Base-by-base conservation (phyloP, 2,113 vertebrate species). In the Smithornis capensis region DNA sequence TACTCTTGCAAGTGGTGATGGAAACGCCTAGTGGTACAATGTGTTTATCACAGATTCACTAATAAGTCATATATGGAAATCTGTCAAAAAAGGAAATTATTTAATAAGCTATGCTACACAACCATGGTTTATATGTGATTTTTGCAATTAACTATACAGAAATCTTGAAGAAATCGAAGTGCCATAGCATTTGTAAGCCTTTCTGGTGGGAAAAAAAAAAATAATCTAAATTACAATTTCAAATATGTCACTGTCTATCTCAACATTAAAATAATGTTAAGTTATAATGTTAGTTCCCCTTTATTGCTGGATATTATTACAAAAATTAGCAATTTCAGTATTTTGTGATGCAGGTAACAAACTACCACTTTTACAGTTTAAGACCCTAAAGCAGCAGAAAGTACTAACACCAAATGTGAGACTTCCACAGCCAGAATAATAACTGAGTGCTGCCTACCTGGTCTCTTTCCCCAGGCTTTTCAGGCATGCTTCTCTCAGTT, bases 401-500 rank as follows among this genome's bases (percentile, higher is more conserved):
- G 77, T 77, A 86, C 49, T 53, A 33, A 35, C 40, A 81, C 25
- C 37, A 74, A 80, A 74, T 55, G 29, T 55, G 55, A 83, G 38
- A 38, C 3, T 70, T 88, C 21, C 22, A n/a, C 12, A 75, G 23
- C 19, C n/a, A 65, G 17, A 90, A 56, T 59, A 70, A 42, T 10
- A 74, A 68, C 22, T 50, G 38, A 69, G 24, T 71, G 11, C 6
- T 89, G 53, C 37, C 45, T 89, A 73, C 37, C 3, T 1, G 16
- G 29, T n/a, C 14, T 56, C 29, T 64, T 64, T 63, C 38, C 33
- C 52, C 49, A 52, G 50, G 50, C 25, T 81, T 65, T 93, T 88
- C 33, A 79, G 55, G 31, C 27, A 57, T 0, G 0, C 4, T 88
- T 7, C n/a, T 82, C 33, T 56, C 2, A 1, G 40, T 4, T 93